Evolutionary conservation across 2,888 invertebrate genomes (phyloP), one percentile per base, ranked within the genome.

Genomic region (Dasysyrphus albostriatus): DNA sequence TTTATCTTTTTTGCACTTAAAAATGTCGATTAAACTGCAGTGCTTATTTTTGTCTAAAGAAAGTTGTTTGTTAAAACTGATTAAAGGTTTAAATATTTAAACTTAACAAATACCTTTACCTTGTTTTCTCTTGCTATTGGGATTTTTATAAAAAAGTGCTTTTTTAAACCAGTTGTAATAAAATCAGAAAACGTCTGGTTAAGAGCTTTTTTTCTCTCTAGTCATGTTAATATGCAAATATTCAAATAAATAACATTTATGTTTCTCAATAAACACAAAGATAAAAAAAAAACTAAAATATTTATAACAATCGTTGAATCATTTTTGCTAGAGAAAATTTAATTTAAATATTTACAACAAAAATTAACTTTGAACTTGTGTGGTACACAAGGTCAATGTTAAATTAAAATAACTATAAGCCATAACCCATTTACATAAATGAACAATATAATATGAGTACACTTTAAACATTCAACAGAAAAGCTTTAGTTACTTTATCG

Each of bases 301-400:
- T 42, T 56, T 3, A 32, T 1, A 54, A 24, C 16, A 24, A 1
- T 37, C 14, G 14, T 14, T 49, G 12, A 24, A 29, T 51, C 24
- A 39, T 39, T 69, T 39, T 69, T 16, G 10, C 6, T 5, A 24
- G 12, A 14, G 5, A 49, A 24, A 51, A 14, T 54, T 32, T 2
- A 51, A 54, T 14, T 54, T 8, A 14, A 32, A 49, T 37, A 16
- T 39, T 37, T 5, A 42, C 24, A 61, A 42, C 19, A 59, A 19
- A 24, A 61, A 58, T 2, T 37, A 58, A 14, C 63, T 79, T 75
- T 85, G 84, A 85, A 85, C 84, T 85, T 85, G 81, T 39, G 29
- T 8, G 24, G 24, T 24, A 24, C 12, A 32, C 81, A 85, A 85
- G 84, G 81, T 85, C 81, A 84, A 81, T 76, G 84, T 12, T 69